Base-by-base conservation (phyloP, 2,797 vertebrate genomes). In the Amblyopsis hoosieri region DNA sequence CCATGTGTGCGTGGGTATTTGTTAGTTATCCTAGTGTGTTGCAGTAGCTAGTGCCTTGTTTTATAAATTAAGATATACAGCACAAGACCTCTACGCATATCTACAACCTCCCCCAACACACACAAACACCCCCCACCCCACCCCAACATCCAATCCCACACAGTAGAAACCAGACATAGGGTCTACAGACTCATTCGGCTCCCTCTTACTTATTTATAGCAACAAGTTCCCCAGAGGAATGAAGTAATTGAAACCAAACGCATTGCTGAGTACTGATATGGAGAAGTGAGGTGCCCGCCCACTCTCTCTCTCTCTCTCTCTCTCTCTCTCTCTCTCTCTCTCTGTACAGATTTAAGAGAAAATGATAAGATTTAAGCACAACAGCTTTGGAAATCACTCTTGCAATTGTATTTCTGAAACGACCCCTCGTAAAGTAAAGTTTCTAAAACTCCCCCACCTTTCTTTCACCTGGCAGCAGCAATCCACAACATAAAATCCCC, bases 161-260 rank as follows among this genome's bases (percentile, higher is more conserved):
- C 55, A 37, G 54, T 52, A 45, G 9, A 52, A 37, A 60, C 48
- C 75, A 45, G 45, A 66, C 78, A 67, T 70, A 63, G 70, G 71
- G 33, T 37, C 76, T 67, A 67, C 73, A 71, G 60, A 73, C 80
- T 62, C 74, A 80, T 70, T 51, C 64, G 3, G 78, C 75, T 79
- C 48, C 75, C 75, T 75, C 57, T 83, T 77, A 74, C 81, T 87
- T 93, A 93, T 93, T 91, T 92, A 91, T 92, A 93, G 91, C 74
- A 75, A 72, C 81, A 55, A 31, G 61, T 76, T 81, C 79, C 82
- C 86, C 60, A 72, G 74, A 80, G 88, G 83, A 59, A 71, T 56
- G 42, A 55, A 67, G 84, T 89, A 89, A 93, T 88, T 83, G 83
- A 90, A 91, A 91, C 90, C 91, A 91, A 90, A 92, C 90, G 91